A percentile compares a stretch with the other conserved stretches of the same genome.
These are phyloP conservation scores for Melanchra persicariae DNA, from an alignment of 2,888 invertebrate genomes.

Conservation along the genomic window DNA sequence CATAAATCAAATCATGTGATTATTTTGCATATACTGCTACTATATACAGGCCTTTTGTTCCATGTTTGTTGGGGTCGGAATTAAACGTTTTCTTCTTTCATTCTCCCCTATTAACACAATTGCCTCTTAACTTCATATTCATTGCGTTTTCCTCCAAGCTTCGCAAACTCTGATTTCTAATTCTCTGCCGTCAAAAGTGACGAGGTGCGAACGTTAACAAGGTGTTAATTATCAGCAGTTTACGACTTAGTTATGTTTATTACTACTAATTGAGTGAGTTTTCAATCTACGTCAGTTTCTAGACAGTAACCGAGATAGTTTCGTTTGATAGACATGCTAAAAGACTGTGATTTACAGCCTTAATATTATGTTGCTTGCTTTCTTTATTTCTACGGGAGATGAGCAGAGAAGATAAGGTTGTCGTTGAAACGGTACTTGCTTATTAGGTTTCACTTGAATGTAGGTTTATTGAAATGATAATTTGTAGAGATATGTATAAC, in stretches of 20 bases:
- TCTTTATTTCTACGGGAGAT: constrained; percentile 24
- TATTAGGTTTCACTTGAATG: constrained; percentile 17
- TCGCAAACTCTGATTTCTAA: constrained; percentile 27
- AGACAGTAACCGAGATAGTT: constrained; percentile 34
- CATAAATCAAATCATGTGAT: neutral
- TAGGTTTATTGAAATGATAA: neutral
- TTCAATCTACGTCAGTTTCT: constrained; percentile 16
- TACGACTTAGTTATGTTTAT: constrained; percentile 10
- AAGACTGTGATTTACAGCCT: neutral
- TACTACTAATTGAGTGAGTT: constrained; percentile 24
- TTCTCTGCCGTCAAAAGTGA: constrained; percentile 3
- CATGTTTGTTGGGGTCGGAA: neutral
- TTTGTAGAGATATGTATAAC: neutral
- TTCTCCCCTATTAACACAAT: neutral
- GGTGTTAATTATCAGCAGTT: constrained; percentile 45
- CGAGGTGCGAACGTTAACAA: constrained; percentile 30
- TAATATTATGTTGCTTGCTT: constrained; percentile 30
- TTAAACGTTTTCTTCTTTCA: neutral
- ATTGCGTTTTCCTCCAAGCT: constrained; percentile 11
- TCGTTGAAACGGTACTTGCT: constrained; percentile 1
- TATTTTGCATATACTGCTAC: too few species aligned
- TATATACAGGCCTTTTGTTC: too few species aligned
- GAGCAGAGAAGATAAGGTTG: constrained; percentile 4
- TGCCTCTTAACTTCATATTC: neutral
- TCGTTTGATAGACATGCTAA: constrained; percentile 45